phyloP scores from a whole-genome alignment of 2,888 invertebrate species.

The Eupithecia dodoneata region DNA sequence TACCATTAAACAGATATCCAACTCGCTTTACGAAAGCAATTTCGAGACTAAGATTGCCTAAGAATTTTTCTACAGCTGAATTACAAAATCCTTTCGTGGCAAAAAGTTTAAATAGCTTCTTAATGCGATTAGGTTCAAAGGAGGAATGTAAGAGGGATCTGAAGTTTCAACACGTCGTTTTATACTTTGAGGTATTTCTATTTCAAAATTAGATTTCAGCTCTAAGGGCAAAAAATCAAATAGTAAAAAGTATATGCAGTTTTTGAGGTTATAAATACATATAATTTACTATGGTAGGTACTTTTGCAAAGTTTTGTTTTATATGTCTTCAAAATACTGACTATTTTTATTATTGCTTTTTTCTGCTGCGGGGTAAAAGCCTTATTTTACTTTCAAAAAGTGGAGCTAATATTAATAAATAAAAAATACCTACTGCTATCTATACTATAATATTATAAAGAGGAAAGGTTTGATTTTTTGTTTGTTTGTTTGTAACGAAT shows the following conservation, averaged over 20 bases:
- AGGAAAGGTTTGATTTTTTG: no score
- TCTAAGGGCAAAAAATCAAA: not conserved
- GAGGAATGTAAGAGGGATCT: slow-evolving; percentile 64
- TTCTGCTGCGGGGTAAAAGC: not conserved
- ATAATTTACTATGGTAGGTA: no score
- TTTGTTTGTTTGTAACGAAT: no score
- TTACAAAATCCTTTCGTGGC: slow-evolving; percentile 72
- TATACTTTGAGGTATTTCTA: not conserved
- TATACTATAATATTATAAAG: no score
- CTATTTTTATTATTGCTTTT: not conserved
- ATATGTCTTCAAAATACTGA: not conserved
- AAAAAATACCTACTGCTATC: not conserved
- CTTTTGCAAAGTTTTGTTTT: no score
- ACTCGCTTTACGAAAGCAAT: slow-evolving; percentile 22
- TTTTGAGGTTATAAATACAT: no score
- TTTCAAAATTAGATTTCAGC: not conserved
- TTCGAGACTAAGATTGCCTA: slow-evolving; percentile 52
- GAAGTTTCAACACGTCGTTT: slow-evolving; percentile 58
- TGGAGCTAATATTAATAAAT: not conserved
- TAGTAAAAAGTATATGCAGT: no score
- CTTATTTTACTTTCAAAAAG: not conserved
- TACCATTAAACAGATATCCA: not conserved
- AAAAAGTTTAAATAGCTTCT: slow-evolving; percentile 78
- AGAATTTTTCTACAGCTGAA: slow-evolving; percentile 66
- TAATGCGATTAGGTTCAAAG: slow-evolving; percentile 76